Base-by-base conservation (phyloP, 2,888 invertebrate genomes). In the Apomyelois bistriatella region DNA sequence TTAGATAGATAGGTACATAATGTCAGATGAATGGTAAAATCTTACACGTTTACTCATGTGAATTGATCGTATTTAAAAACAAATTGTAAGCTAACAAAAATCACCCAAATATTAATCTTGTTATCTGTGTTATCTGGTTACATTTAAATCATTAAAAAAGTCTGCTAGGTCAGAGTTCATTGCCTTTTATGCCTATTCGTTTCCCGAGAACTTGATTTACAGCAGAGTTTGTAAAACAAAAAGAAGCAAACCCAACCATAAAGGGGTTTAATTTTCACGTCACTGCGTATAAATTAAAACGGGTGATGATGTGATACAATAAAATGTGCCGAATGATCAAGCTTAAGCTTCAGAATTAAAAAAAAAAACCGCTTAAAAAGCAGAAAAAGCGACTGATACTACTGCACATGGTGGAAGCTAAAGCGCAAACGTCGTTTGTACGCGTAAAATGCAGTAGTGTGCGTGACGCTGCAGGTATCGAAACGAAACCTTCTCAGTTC, bases 401-500 rank as follows among this genome's bases (percentile, higher is more conserved):
- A 22, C 53, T 62, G 69, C 78, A 74, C 77, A 80, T 82, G 80
- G 73, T n/a, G 74, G 70, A 74, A 70, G 81, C 82, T 78, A 82
- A 79, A 81, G 83, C 82, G 76, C 81, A 79, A 82, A 57, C 58
- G 53, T 59, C 63, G 67, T 65, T 62, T 72, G 74, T 76, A 79
- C 74, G 81, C 72, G 76, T 68, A 53, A 54, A 65, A 37, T 77
- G 76, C 76, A 73, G 67, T 70, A 74, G 87, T 88, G 86, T 85
- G 88, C 74, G 86, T 84, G 76, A 56, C 83, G 79, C 72, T 89
- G 89, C 89, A 89, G 89, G 89, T 89, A 88, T 82, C 59, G 68
- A 59, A 66, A 68, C 69, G 66, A 70, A 72, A 66, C 62, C 69
- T 74, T 70, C 73, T 79, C 82, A 89, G 88, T 89, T 79, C 77